Conservation (phyloP, 2,888 invertebrate species). For the Margaritifera margaritifera region DNA sequence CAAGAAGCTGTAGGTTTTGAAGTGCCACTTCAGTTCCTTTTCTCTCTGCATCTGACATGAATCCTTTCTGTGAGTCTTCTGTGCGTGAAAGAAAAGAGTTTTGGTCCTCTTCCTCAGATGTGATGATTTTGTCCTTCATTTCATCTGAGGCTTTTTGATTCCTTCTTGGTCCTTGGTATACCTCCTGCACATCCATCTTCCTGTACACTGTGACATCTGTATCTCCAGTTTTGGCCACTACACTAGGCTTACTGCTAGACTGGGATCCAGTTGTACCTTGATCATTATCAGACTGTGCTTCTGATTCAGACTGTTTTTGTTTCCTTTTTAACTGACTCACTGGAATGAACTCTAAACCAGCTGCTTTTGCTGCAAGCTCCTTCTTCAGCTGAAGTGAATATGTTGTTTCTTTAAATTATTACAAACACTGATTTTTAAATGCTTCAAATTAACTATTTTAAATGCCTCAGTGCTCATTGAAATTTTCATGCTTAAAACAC, state of each 20-base stretch:
- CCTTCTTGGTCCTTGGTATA: slow-evolving; percentile 26
- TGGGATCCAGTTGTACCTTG: slow-evolving; percentile 13
- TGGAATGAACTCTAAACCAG: slow-evolving; percentile 70
- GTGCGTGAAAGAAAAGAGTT: too few species aligned
- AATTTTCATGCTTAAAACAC: too few species aligned
- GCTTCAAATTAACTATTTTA: neutral
- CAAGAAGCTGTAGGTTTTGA: slow-evolving; percentile 63
- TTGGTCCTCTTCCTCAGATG: slow-evolving; percentile 10
- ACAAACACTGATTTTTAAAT: neutral
- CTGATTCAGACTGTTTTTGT: slow-evolving; percentile 17
- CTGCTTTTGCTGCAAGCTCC: slow-evolving; percentile 66
- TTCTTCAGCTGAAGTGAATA: slow-evolving; percentile 51
- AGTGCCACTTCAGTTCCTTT: slow-evolving; percentile 70
- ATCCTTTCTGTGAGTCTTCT: neutral
- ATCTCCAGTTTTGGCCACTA: slow-evolving; percentile 8
- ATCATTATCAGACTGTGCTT: slow-evolving; percentile 22
- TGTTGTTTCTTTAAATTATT: neutral
- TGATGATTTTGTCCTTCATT: slow-evolving; percentile 11
- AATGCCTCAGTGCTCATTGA: too few species aligned
- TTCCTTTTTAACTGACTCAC: slow-evolving; percentile 49
- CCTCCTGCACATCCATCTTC: slow-evolving; percentile 22
- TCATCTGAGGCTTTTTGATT: slow-evolving; percentile 9
- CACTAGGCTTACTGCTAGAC: slow-evolving; percentile 14
- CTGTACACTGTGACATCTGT: slow-evolving; percentile 12
- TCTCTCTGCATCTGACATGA: slow-evolving; percentile 33